phyloP scores from a whole-genome alignment of 2,888 invertebrate species.

The Catocala fraxini region DNA sequence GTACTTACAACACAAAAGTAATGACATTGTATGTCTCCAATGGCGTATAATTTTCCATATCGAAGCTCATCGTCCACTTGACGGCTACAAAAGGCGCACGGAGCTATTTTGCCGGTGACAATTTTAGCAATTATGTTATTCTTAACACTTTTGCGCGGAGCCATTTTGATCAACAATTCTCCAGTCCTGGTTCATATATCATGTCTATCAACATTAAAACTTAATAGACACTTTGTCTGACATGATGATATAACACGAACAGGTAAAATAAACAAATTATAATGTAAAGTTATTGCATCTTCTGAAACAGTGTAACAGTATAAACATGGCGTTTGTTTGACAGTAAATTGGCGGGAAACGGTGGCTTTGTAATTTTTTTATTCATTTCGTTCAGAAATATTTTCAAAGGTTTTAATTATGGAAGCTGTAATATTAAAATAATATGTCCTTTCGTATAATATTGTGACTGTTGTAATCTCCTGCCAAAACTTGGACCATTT shows the following conservation, averaged over 20 bases:
- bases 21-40: conserved; percentile 89
- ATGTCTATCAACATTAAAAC: background rate
- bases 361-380: background rate
- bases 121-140: conserved; percentile 62
- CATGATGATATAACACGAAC: too few relatives aligned
- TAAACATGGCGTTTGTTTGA: conserved; percentile 31
- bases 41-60: conserved; percentile 86
- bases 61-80: conserved; percentile 83
- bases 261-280: too few relatives aligned
- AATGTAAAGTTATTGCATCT: too few relatives aligned
- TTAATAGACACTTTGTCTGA: too few relatives aligned
- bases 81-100: conserved; percentile 86
- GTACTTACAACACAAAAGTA: conserved; percentile 92
- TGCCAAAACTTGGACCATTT: too few relatives aligned
- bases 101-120: conserved; percentile 63
- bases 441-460: too few relatives aligned
- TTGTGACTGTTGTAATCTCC: too few relatives aligned
- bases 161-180: conserved; percentile 43
- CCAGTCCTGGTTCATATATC: background rate
- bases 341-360: conserved; percentile 55
- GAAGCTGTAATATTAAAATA: too few relatives aligned
- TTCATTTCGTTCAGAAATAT: too few relatives aligned
- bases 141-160: conserved; percentile 38
- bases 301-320: background rate
- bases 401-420: too few relatives aligned